phyloP scores from a whole-genome alignment of 2,113 vertebrate genomes.

The Arothron firmamentum region DNA sequence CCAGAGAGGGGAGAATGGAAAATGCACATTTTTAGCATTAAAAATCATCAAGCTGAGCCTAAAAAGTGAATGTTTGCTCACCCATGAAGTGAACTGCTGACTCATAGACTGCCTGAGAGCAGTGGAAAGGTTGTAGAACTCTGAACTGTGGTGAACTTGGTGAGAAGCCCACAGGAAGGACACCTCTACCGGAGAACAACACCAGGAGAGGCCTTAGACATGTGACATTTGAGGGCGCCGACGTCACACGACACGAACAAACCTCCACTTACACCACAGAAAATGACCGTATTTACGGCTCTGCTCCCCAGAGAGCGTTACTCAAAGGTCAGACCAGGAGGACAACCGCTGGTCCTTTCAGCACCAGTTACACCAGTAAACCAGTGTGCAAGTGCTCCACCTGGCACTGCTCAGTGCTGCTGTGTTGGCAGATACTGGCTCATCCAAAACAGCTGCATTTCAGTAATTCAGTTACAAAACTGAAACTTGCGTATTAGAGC shows the following conservation, averaged over 20 bases:
- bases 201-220: background rate
- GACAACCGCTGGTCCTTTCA: no score
- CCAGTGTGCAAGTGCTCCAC: slow-evolving; percentile 35
- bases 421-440: slow-evolving; percentile 23
- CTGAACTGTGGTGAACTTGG: slow-evolving; percentile 92
- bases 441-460: no score
- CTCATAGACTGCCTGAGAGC: slow-evolving; percentile 85
- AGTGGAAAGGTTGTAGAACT: slow-evolving; percentile 90
- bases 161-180: slow-evolving; percentile 91
- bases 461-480: no score
- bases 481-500: slow-evolving; percentile 46
- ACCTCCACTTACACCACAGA: no score
- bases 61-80: slow-evolving; percentile 63
- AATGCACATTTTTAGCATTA: no score
- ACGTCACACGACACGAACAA: no score
- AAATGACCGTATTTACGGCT: background rate
- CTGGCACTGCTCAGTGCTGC: slow-evolving; percentile 65
- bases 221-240: no score
- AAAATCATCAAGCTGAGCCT: no score
- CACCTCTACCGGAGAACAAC: slow-evolving; percentile 77
- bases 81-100: slow-evolving; percentile 87
- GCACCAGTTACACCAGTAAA: slow-evolving; percentile 35
- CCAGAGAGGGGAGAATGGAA: background rate
- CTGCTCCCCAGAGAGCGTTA: no score
- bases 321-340: no score